Conservation (phyloP, 2,797 vertebrate species). For the Gouania willdenowi region DNA sequence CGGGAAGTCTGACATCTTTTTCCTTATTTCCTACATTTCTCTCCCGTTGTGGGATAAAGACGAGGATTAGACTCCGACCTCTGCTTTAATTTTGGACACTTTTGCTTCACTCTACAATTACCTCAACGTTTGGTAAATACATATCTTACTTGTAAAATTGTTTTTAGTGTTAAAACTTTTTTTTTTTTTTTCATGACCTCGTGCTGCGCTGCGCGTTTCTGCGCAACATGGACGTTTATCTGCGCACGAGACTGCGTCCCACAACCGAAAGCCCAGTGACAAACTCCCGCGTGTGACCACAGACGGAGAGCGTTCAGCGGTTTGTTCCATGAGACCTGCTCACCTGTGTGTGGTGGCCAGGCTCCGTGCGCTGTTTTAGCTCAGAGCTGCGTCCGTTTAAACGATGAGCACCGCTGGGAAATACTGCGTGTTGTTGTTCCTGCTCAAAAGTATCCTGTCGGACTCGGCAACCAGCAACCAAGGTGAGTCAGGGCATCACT, state of each 20-base stretch:
- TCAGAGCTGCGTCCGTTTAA: constrained; percentile 48
- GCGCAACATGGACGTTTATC: constrained; percentile 18
- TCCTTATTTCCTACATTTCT: background rate
- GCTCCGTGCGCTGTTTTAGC: constrained; percentile 33
- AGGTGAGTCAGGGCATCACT: constrained; percentile 59
- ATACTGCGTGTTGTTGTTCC: constrained; percentile 65
- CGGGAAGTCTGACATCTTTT: constrained; percentile 34
- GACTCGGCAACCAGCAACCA: constrained; percentile 73
- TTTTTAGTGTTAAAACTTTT: too few species aligned
- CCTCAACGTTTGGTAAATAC: too few species aligned
- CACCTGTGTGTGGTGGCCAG: constrained; percentile 17
- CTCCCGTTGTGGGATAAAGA: constrained; percentile 9
- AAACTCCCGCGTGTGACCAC: too few species aligned
- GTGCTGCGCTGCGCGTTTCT: constrained; percentile 3
- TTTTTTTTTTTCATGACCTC: background rate
- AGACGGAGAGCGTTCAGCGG: constrained; percentile 2
- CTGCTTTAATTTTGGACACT: constrained; percentile 32
- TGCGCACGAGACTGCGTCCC: too few species aligned
- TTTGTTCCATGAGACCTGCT: constrained; percentile 30
- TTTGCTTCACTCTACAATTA: constrained; percentile 7
- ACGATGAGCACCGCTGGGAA: constrained; percentile 69
- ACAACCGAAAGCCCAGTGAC: too few species aligned
- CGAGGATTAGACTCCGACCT: background rate
- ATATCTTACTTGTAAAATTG: too few species aligned
- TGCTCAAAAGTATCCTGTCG: constrained; percentile 66